These are phyloP conservation scores for Hecatera dysodea DNA, from an alignment of 2,888 invertebrate species.

Conservation along the genomic window DNA sequence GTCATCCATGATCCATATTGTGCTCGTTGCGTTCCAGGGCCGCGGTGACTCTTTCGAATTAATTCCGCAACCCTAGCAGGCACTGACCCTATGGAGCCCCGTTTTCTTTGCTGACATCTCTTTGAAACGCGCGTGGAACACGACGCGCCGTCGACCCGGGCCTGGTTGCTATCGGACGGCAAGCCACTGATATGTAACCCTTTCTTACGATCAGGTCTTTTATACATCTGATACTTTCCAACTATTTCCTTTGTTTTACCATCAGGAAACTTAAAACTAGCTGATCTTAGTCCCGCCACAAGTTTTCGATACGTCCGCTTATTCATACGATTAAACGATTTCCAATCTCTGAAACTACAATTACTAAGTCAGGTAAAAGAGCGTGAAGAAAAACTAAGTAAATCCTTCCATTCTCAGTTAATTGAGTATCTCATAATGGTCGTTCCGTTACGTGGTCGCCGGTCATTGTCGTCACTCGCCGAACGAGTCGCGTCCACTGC, in stretches of 20 bases:
- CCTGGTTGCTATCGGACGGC: no score
- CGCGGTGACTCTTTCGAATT: no score
- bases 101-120: no score
- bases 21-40: no score
- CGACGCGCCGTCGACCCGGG: no score
- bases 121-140: no score
- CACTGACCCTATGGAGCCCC: no score
- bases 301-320: neutral
- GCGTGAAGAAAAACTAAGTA: slow-evolving; percentile 61
- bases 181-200: no score
- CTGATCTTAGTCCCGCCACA: neutral
- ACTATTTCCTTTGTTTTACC: neutral
- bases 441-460: slow-evolving; percentile 74
- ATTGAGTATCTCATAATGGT: slow-evolving; percentile 69
- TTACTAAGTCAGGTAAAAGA: slow-evolving; percentile 49
- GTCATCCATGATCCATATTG: no score
- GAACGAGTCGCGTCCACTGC: slow-evolving; percentile 73
- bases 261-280: neutral
- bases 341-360: slow-evolving; percentile 23
- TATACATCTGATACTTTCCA: no score
- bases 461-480: slow-evolving; percentile 67
- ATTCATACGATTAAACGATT: slow-evolving; percentile 10
- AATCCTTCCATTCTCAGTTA: slow-evolving; percentile 64
- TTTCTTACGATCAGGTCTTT: neutral
- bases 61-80: no score